Percentiles rank a stretch among this genome's conserved stretches.
Evolutionary conservation across 2,888 invertebrate species (phyloP).

Genomic region (Metalampra italica): DNA sequence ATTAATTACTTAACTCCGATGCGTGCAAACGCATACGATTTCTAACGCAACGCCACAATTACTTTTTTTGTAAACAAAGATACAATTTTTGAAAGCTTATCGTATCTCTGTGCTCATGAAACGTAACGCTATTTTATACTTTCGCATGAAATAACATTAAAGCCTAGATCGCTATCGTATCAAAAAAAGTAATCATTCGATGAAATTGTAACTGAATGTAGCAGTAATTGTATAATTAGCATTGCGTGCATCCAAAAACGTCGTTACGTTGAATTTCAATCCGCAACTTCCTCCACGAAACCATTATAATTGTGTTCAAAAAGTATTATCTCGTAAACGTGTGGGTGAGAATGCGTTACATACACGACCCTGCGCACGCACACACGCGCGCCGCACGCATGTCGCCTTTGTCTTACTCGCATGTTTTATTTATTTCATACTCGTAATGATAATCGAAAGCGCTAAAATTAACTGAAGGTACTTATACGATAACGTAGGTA

Average conservation of each 20-base stretch:
- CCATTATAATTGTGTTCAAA: conserved; percentile 25
- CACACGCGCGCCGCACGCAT: conserved; percentile 23
- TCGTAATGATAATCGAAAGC: conserved; percentile 47
- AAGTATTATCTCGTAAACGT: conserved; percentile 31
- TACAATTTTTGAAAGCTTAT: conserved; percentile 69
- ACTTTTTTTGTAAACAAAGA: conserved; percentile 59
- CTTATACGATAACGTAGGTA: no score
- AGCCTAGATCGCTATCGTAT: conserved; percentile 14
- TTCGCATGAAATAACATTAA: conserved; percentile 47
- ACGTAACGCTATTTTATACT: conserved; percentile 58
- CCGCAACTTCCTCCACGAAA: conserved; percentile 62
- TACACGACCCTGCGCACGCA: conserved; percentile 17
- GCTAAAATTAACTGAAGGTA: no score
- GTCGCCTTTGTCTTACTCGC: conserved; percentile 48
- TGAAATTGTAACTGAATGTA: not conserved
- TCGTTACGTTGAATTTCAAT: conserved; percentile 52
- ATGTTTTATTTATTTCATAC: conserved; percentile 25
- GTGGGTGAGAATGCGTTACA: conserved; percentile 49
- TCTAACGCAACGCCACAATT: conserved; percentile 67
- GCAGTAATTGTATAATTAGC: conserved; percentile 3
- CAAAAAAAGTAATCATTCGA: conserved; percentile 1
- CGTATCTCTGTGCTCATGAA: conserved; percentile 50
- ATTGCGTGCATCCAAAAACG: conserved; percentile 49
- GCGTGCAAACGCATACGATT: conserved; percentile 68
- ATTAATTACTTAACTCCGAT: conserved; percentile 74